Conservation (phyloP, 2,113 vertebrate genomes). For the Acanthochromis polyacanthus region DNA sequence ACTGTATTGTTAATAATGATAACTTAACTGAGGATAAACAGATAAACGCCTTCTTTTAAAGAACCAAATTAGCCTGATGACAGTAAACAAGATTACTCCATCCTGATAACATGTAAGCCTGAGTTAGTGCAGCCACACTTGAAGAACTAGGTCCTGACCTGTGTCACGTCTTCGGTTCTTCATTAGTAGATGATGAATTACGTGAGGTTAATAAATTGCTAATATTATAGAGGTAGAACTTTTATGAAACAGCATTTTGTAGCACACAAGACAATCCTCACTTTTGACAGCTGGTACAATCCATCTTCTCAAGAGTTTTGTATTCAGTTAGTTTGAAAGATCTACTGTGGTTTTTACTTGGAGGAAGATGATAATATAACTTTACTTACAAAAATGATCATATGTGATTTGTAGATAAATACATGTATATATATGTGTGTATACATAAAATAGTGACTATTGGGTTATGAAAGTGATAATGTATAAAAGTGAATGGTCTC, state of each 20-base stretch:
- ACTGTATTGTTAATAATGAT: too few relatives aligned
- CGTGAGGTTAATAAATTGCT: neutral
- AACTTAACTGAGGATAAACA: neutral
- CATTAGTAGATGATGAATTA: neutral
- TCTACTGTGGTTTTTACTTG: neutral
- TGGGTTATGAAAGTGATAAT: constrained; percentile 18
- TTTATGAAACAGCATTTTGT: neutral
- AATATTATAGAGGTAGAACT: neutral
- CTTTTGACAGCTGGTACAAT: neutral
- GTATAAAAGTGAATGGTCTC: constrained; percentile 17
- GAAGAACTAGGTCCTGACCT: neutral
- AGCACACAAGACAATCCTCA: constrained; percentile 13
- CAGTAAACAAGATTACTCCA: too few relatives aligned
- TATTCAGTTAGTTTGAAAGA: neutral
- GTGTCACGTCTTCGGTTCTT: too few relatives aligned
- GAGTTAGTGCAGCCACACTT: neutral
- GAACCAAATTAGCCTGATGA: neutral
- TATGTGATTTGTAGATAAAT: constrained; percentile 18
- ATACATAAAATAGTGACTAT: constrained; percentile 8
- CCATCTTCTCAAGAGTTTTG: neutral
- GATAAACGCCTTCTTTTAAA: neutral
- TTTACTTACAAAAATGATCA: neutral
- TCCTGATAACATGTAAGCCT: neutral
- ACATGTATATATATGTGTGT: neutral
- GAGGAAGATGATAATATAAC: constrained; percentile 4